These are phyloP conservation scores for Clupea harengus DNA, from an alignment of 2,113 vertebrate genomes.

Conservation along the genomic window DNA sequence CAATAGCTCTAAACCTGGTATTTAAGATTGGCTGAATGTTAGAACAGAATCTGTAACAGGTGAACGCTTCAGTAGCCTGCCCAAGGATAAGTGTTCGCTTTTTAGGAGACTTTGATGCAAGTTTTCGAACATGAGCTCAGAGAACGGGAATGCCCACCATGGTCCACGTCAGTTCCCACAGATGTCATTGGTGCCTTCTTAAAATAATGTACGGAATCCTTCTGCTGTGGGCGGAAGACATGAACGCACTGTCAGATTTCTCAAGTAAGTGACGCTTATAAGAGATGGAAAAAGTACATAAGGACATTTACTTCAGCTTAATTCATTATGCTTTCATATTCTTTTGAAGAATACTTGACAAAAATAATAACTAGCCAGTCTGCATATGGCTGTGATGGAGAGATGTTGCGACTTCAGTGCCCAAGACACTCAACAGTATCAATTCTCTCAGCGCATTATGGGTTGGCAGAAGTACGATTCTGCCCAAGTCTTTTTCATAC, in stretches of 20 bases:
- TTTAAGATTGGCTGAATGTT: neutral
- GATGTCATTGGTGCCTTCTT: conserved; percentile 51
- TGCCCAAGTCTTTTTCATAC: neutral
- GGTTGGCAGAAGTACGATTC: conserved; percentile 52
- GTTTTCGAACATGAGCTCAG: conserved; percentile 59
- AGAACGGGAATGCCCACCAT: conserved; percentile 49
- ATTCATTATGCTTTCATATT: conserved; percentile 22
- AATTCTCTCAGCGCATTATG: conserved; percentile 88
- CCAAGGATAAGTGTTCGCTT: neutral
- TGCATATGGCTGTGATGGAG: conserved; percentile 84
- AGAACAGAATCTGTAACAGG: neutral
- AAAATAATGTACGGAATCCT: conserved; percentile 64
- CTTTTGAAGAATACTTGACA: conserved; percentile 84
- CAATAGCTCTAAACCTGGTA: neutral
- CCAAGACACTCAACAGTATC: conserved; percentile 92
- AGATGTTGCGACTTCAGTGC: conserved; percentile 82
- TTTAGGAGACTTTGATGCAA: neutral
- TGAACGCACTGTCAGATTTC: conserved; percentile 69
- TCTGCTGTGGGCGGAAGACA: conserved; percentile 67
- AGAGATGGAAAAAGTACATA: neutral
- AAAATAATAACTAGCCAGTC: conserved; percentile 92
- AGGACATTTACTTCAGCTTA: neutral
- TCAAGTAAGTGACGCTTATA: conserved; percentile 64
- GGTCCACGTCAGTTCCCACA: conserved; percentile 55
- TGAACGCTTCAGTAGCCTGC: neutral